These are phyloP conservation scores for Drosophila cardini DNA, from an alignment of 1,140 invertebrate genomes.

Conservation along the genomic window DNA sequence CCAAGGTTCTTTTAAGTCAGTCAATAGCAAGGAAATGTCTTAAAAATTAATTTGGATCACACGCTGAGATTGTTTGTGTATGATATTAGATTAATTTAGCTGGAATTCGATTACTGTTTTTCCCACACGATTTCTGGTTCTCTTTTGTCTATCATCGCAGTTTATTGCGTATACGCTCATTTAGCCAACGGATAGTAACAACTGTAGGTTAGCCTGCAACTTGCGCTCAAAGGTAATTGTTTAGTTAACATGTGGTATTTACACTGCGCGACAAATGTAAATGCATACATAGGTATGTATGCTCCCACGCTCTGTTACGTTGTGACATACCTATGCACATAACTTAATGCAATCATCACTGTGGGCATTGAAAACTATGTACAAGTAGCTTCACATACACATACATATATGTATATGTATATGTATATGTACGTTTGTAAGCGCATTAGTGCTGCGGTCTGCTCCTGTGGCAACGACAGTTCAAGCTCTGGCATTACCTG, in stretches of 20 bases:
- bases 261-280: conserved; percentile 53
- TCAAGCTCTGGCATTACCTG: conserved; percentile 34
- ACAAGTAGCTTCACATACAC: neutral
- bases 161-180: conserved; percentile 64
- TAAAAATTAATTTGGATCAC: neutral
- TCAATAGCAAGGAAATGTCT: conserved; percentile 20
- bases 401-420: neutral
- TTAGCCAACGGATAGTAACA: conserved; percentile 32
- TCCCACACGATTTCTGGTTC: neutral
- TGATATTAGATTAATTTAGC: neutral
- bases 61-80: neutral
- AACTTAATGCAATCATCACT: conserved; percentile 38
- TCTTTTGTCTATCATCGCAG: conserved; percentile 1
- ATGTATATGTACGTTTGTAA: conserved; percentile 53
- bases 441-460: conserved; percentile 77
- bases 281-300: conserved; percentile 31
- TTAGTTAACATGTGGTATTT: conserved; percentile 79
- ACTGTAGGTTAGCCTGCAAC: conserved; percentile 8
- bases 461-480: conserved; percentile 56
- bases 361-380: conserved; percentile 28
- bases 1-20: conserved; percentile 14
- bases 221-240: conserved; percentile 67
- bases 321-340: conserved; percentile 22
- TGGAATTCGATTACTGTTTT: neutral
- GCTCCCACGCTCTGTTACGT: neutral